Conservation (phyloP, 2,797 vertebrate genomes). For the Xenops minutus region DNA sequence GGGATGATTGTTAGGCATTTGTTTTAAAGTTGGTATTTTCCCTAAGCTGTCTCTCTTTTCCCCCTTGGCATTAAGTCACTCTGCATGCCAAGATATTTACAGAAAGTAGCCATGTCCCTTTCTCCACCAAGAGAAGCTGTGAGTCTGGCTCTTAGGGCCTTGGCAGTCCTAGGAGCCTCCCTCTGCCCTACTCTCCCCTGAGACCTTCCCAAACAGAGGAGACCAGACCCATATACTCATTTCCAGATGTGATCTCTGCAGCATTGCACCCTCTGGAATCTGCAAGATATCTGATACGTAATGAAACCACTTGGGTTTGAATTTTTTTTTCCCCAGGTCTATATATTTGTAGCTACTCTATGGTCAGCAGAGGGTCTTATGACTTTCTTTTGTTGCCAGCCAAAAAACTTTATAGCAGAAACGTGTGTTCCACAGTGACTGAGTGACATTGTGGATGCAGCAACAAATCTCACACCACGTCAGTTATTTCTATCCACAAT, state of each 20-base stretch:
- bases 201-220: background rate
- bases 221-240: background rate
- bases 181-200: background rate
- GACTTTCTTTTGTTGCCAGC: background rate
- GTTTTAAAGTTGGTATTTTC: background rate
- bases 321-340: background rate
- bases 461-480: background rate
- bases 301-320: background rate
- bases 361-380: background rate
- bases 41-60: background rate
- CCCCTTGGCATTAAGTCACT: background rate
- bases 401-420: background rate
- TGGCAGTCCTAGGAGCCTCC: background rate
- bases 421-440: fast-evolving
- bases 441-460: background rate
- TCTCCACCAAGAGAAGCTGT: background rate
- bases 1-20: background rate
- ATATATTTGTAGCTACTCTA: background rate
- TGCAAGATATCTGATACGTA: background rate
- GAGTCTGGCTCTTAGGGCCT: fast-evolving
- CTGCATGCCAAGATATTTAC: background rate
- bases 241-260: background rate
- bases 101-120: background rate
- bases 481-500: background rate
- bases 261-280: background rate